phyloP scores from a whole-genome alignment of 2,797 vertebrate genomes.

The Poecilia gillii region DNA sequence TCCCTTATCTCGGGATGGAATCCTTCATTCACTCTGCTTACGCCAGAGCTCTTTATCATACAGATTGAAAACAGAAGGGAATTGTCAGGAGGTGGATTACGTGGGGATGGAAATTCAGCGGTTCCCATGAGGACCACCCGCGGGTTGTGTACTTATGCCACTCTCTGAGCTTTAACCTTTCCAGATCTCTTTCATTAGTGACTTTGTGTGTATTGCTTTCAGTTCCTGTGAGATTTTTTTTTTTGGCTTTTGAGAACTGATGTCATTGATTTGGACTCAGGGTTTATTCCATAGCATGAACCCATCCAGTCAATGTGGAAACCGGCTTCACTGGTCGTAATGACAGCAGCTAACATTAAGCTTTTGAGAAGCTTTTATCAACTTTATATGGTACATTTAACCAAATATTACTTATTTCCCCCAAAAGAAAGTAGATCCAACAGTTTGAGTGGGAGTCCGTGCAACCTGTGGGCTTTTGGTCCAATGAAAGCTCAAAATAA shows the following conservation, averaged over 20 bases:
- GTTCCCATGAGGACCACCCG: constrained; percentile 7
- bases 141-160: constrained; percentile 26
- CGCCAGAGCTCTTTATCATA: constrained; percentile 64
- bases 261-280: constrained; percentile 28
- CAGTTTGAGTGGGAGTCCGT: neutral
- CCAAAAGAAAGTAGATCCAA: neutral
- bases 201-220: constrained; percentile 44
- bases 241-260: constrained; percentile 57
- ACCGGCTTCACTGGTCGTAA: neutral
- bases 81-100: constrained; percentile 42
- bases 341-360: neutral
- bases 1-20: constrained; percentile 67
- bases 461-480: neutral
- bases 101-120: constrained; percentile 33
- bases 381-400: no score
- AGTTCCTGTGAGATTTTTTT: constrained; percentile 7
- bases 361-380: no score
- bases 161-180: constrained; percentile 63
- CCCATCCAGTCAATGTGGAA: neutral
- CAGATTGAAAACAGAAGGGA: constrained; percentile 63
- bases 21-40: constrained; percentile 57
- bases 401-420: no score
- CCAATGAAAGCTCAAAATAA: neutral
- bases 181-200: constrained; percentile 66
- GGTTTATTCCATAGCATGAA: neutral